These are phyloP conservation scores for Pao palembangensis DNA, from an alignment of 2,113 vertebrate species.

Conservation along the genomic window DNA sequence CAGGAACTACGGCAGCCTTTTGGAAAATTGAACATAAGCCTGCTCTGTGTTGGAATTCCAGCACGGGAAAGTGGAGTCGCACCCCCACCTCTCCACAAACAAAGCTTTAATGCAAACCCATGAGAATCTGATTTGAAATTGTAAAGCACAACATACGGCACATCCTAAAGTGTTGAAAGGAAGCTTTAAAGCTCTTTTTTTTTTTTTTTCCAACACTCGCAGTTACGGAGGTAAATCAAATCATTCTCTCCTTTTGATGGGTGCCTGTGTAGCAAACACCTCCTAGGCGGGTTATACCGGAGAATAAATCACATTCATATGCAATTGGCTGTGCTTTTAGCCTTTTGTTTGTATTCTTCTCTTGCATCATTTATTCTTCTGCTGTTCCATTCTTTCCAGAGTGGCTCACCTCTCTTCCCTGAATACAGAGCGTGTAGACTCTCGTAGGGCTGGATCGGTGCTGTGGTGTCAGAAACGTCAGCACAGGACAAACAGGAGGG, in stretches of 20 bases:
- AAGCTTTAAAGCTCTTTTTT: conserved; percentile 5
- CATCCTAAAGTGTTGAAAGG: conserved; percentile 6
- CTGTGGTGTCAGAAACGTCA: conserved; percentile 37
- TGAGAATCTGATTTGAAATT: conserved; percentile 32
- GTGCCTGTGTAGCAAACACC: conserved; percentile 14
- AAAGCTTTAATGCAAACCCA: conserved; percentile 11
- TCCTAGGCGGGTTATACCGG: not conserved
- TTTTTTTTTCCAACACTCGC: conserved; percentile 10
- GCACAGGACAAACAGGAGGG: conserved; percentile 27
- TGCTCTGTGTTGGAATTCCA: too few relatives aligned
- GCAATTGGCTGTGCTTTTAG: conserved; percentile 10
- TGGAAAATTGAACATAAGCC: too few relatives aligned
- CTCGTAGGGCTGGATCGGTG: conserved; percentile 32
- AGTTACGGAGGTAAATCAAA: conserved; percentile 16
- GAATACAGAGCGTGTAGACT: conserved; percentile 48
- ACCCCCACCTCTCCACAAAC: not conserved
- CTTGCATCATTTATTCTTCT: conserved; percentile 20
- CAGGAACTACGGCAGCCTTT: too few relatives aligned
- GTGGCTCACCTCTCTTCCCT: conserved; percentile 29
- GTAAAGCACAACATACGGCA: conserved; percentile 18
- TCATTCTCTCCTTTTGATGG: conserved; percentile 31
- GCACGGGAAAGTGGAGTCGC: too few relatives aligned
- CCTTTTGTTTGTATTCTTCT: conserved; percentile 27
- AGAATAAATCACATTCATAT: conserved; percentile 44
- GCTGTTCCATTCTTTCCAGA: conserved; percentile 9